Base-by-base conservation (phyloP, 1,140 invertebrate species). In the Drosophila elegans region DNA sequence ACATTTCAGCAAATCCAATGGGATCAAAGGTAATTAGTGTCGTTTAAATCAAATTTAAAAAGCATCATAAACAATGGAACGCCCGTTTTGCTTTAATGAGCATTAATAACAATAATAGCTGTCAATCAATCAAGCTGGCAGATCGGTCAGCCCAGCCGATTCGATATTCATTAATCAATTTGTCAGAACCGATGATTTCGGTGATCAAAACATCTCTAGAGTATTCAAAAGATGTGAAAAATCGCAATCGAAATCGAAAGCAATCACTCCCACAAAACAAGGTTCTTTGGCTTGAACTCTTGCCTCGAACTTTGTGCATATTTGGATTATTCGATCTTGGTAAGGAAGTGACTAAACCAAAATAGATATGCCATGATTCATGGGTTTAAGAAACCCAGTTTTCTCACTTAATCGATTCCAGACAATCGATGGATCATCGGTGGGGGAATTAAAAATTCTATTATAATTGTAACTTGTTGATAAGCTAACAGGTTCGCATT, bases 41-140 rank as follows among this genome's bases (percentile, higher is more conserved):
- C 78, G 74, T 74, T 89, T 80, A 89, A 84, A 78, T 89, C 77
- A 56, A 74, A 84, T 89, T 74, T 72, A 84, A 89, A 67, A 56
- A 73, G 68, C 56, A 80, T 80, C 55, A 84, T 64, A 78, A 83
- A 89, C 79, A 89, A 88, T 88, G 64, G 78, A 63, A 84, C 63
- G 72, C 67, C 75, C 76, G 72, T 89, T 86, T 68, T 73, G 72
- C 62, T 59, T 83, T 73, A 76, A 86, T 88, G 71, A 49, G 66
- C 71, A 68, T 69, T 83, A 68, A 73, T 78, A 63, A 72, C 77
- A 56, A 72, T 64, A 77, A 78, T 81, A 53, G 56, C 61, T 39
- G 82, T 52, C 68, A 59, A 89, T 88, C 80, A 80, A 84, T 84
- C 77, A 83, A 73, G 44, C 44, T 21, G 39, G 44, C 52, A 42